Conservation (phyloP, 2,888 invertebrate genomes). For the Drosophila nr. perissopoda region DNA sequence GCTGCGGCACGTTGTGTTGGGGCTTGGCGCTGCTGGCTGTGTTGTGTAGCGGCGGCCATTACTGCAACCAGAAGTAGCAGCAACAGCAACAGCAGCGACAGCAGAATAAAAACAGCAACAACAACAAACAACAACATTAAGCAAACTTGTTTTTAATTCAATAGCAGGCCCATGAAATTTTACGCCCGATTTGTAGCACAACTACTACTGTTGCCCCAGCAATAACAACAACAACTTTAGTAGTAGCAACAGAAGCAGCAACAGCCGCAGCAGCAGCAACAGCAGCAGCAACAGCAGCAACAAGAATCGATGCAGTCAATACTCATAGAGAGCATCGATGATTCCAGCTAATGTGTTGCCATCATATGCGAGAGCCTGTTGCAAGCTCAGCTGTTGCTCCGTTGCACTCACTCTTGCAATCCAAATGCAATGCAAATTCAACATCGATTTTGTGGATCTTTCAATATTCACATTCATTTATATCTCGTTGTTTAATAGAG, state of each 20-base stretch:
- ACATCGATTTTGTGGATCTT: slow-evolving; percentile 33
- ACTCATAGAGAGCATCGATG: slow-evolving; percentile 24
- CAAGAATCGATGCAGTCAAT: slow-evolving; percentile 22
- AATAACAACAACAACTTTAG: slow-evolving; percentile 26
- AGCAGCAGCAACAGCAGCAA: slow-evolving; percentile 23
- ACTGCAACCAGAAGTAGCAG: slow-evolving; percentile 68
- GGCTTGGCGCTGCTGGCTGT: slow-evolving; percentile 55
- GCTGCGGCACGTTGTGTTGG: slow-evolving; percentile 57
- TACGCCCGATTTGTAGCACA: slow-evolving; percentile 82
- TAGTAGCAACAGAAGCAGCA: slow-evolving; percentile 16
- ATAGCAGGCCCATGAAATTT: slow-evolving; percentile 82
- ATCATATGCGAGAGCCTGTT: slow-evolving; percentile 15
- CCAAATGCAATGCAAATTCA: slow-evolving; percentile 22
- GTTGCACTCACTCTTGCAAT: slow-evolving; percentile 24
- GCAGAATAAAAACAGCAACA: slow-evolving; percentile 17
- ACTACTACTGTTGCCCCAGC: slow-evolving; percentile 76
- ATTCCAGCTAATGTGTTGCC: slow-evolving; percentile 33
- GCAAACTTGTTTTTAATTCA: slow-evolving; percentile 80
- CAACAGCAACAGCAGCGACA: slow-evolving; percentile 31
- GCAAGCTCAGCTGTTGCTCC: slow-evolving; percentile 37
- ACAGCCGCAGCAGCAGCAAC: slow-evolving; percentile 9
- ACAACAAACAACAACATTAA: slow-evolving; percentile 46
- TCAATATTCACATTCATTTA: slow-evolving; percentile 18
- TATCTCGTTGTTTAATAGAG: slow-evolving; percentile 12
- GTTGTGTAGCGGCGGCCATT: slow-evolving; percentile 60